These are phyloP conservation scores for Patella ulyssiponensis DNA, from an alignment of 2,888 invertebrate species.

Conservation along the genomic window DNA sequence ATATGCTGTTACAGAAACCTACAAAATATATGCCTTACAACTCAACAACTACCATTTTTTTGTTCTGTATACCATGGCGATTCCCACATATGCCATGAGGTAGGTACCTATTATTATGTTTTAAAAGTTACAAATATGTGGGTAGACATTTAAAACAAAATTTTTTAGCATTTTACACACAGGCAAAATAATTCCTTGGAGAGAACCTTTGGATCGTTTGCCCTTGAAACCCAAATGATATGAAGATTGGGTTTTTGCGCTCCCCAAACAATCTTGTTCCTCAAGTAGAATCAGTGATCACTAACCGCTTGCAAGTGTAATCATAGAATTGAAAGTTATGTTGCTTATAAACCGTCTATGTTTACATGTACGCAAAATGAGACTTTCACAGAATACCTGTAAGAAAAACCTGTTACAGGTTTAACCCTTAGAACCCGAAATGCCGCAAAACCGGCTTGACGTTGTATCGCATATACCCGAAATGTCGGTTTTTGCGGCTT, in stretches of 20 bases:
- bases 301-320: too few relatives aligned
- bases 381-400: too few relatives aligned
- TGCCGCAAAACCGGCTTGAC: too few relatives aligned
- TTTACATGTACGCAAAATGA: too few relatives aligned
- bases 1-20: slow-evolving; percentile 61
- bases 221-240: neutral
- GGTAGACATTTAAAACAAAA: neutral
- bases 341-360: too few relatives aligned
- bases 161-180: neutral
- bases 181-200: neutral
- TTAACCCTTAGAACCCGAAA: too few relatives aligned
- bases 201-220: neutral
- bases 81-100: slow-evolving; percentile 70
- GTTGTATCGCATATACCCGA: too few relatives aligned
- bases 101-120: slow-evolving; percentile 29
- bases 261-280: too few relatives aligned
- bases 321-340: too few relatives aligned
- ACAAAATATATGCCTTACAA: slow-evolving; percentile 66
- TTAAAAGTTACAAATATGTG: neutral
- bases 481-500: too few relatives aligned
- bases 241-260: neutral
- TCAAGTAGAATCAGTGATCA: too few relatives aligned
- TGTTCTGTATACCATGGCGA: slow-evolving; percentile 53
- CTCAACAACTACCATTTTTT: slow-evolving; percentile 59
- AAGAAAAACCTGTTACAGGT: too few relatives aligned